These are phyloP conservation scores for Taenaris catops DNA, from an alignment of 2,888 invertebrate species.

Conservation along the genomic window DNA sequence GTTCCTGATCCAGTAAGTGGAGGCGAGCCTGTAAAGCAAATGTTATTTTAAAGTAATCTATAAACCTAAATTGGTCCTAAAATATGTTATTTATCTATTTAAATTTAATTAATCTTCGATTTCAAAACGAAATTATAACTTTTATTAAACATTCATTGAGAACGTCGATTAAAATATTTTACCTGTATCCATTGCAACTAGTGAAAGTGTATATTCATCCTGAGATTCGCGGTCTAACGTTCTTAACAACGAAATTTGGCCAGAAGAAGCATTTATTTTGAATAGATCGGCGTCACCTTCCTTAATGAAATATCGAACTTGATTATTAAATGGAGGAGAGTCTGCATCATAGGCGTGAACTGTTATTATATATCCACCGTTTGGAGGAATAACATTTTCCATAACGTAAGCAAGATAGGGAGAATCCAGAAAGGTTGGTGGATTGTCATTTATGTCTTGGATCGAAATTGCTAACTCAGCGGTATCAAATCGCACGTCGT, in stretches of 20 bases:
- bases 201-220: slow-evolving; percentile 89
- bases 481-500: slow-evolving; percentile 85
- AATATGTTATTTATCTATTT: too few species aligned
- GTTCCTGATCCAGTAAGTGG: slow-evolving; percentile 95
- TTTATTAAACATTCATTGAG: too few species aligned
- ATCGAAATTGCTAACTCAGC: slow-evolving; percentile 91
- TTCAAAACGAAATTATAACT: too few species aligned
- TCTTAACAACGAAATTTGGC: slow-evolving; percentile 91
- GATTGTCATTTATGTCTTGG: slow-evolving; percentile 96
- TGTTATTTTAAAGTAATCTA: too few species aligned
- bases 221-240: slow-evolving; percentile 92
- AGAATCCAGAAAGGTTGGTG: slow-evolving; percentile 95
- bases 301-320: slow-evolving; percentile 95
- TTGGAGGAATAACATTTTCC: slow-evolving; percentile 93
- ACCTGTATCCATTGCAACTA: slow-evolving; percentile 97
- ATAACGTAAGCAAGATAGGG: slow-evolving; percentile 96
- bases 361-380: slow-evolving; percentile 88
- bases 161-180: too few species aligned
- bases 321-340: slow-evolving; percentile 92
- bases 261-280: slow-evolving; percentile 94
- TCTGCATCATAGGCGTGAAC: slow-evolving; percentile 95
- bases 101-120: too few species aligned
- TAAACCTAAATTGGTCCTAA: too few species aligned
- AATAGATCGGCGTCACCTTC: slow-evolving; percentile 96
- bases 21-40: slow-evolving; percentile 87